phyloP scores from a whole-genome alignment of 37 sponge, comb jelly and placozoan genomes.

The Halichondria panicea region DNA sequence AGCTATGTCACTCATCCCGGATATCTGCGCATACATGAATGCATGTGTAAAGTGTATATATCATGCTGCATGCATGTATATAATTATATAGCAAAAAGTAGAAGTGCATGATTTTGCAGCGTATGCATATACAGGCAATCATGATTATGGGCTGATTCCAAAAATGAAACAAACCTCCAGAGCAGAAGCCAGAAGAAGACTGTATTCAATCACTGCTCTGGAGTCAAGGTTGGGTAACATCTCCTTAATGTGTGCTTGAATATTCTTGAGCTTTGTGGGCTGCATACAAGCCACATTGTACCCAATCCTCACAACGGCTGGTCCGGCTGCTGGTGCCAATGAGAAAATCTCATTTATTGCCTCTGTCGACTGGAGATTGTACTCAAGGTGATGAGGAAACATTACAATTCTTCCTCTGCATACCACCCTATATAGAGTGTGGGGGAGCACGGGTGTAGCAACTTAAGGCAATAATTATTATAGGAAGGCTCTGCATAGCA shows the following conservation, averaged over 20 bases:
- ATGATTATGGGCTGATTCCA: neutral
- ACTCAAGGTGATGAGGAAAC: neutral
- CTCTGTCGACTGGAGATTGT: neutral
- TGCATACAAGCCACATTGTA: neutral
- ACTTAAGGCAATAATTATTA: too few relatives aligned
- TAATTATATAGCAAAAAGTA: too few relatives aligned
- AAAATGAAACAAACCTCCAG: neutral
- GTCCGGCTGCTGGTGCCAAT: slow-evolving; percentile 4
- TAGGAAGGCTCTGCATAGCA: too few relatives aligned
- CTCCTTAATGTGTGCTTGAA: neutral
- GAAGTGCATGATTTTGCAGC: too few relatives aligned
- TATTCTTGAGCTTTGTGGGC: neutral
- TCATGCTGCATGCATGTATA: too few relatives aligned
- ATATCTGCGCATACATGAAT: too few relatives aligned
- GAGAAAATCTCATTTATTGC: neutral
- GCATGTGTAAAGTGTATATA: too few relatives aligned
- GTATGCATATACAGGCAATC: neutral
- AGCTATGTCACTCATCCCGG: too few relatives aligned
- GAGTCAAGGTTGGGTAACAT: neutral
- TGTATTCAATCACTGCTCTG: slow-evolving; percentile 1
- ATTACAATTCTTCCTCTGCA: neutral
- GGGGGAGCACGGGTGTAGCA: too few relatives aligned
- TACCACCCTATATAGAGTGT: neutral
- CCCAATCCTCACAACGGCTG: neutral
- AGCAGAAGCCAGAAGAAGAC: neutral